Conservation (phyloP, 2,797 vertebrate species). For the Lepidocolaptes lacrymiger region DNA sequence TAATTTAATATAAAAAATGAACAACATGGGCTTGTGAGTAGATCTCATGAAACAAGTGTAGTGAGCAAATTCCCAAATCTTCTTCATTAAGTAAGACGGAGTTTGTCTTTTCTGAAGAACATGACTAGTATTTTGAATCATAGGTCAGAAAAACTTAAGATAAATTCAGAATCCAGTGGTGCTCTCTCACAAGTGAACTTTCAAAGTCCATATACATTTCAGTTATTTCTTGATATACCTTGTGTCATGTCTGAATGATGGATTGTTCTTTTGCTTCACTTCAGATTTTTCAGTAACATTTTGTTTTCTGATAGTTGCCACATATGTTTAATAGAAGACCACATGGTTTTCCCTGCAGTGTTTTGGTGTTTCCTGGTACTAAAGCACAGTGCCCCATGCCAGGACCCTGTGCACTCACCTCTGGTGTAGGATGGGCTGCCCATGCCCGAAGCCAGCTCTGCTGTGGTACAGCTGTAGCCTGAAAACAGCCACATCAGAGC, state of each 20-base stretch:
- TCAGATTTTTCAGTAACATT: background rate
- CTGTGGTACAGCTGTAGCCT: background rate
- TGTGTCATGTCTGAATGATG: background rate
- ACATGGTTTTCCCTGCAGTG: rapidly evolving
- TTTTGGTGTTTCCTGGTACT: background rate
- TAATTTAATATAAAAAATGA: conserved; percentile 30
- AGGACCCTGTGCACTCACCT: background rate
- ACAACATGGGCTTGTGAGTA: background rate
- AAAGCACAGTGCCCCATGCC: rapidly evolving
- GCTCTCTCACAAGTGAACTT: background rate
- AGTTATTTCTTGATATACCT: background rate
- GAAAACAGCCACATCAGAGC: background rate
- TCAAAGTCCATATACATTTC: background rate
- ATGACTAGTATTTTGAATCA: background rate
- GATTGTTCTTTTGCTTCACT: background rate
- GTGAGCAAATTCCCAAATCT: background rate
- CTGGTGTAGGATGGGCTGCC: background rate
- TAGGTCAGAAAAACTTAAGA: background rate
- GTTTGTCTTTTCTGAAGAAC: background rate
- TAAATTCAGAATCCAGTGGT: background rate
- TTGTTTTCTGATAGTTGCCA: background rate
- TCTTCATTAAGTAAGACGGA: background rate
- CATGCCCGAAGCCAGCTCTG: background rate
- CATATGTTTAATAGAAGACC: background rate
- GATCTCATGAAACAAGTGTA: background rate